A percentile compares a stretch with the other conserved stretches of the same genome.
phyloP scores from a whole-genome alignment of 2,888 invertebrate species.

The Notodonta ziczac region DNA sequence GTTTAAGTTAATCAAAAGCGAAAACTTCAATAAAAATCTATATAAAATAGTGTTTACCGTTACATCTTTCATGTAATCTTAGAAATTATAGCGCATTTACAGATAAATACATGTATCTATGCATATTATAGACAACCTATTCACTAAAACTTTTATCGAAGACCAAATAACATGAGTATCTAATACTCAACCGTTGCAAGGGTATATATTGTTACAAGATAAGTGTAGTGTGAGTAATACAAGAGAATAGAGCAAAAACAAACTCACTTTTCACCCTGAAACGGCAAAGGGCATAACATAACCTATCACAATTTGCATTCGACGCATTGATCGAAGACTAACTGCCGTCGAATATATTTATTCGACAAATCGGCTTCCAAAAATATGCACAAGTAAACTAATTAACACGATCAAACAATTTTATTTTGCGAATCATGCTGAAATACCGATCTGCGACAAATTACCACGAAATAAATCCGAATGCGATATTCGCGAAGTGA shows the following conservation, averaged over 20 bases:
- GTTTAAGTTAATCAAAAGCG: too few relatives aligned
- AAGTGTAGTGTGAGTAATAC: conserved; percentile 6
- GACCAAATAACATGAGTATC: not conserved
- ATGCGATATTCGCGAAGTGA: conserved; percentile 31
- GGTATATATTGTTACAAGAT: not conserved
- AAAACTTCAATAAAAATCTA: too few relatives aligned
- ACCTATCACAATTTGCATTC: conserved; percentile 61
- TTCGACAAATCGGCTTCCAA: conserved; percentile 17
- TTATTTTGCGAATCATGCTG: conserved; percentile 41
- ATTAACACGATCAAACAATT: conserved; percentile 30
- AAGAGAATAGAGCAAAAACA: conserved; percentile 31
- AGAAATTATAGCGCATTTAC: too few relatives aligned
- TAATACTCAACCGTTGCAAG: not conserved
- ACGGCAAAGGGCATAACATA: conserved; percentile 67
- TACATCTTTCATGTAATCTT: too few relatives aligned
- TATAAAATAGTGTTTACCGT: too few relatives aligned
- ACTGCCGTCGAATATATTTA: conserved; percentile 18
- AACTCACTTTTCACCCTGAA: conserved; percentile 67
- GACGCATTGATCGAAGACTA: conserved; percentile 30
- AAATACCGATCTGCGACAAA: conserved; percentile 43
- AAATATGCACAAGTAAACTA: conserved; percentile 22
- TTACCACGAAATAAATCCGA: conserved; percentile 44
- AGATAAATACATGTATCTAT: too few relatives aligned
- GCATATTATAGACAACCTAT: not conserved
- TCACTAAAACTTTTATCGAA: not conserved